A percentile compares a stretch with the other conserved stretches of the same genome.
phyloP scores from a whole-genome alignment of 2,888 invertebrate species.

The Craniophora ligustri region DNA sequence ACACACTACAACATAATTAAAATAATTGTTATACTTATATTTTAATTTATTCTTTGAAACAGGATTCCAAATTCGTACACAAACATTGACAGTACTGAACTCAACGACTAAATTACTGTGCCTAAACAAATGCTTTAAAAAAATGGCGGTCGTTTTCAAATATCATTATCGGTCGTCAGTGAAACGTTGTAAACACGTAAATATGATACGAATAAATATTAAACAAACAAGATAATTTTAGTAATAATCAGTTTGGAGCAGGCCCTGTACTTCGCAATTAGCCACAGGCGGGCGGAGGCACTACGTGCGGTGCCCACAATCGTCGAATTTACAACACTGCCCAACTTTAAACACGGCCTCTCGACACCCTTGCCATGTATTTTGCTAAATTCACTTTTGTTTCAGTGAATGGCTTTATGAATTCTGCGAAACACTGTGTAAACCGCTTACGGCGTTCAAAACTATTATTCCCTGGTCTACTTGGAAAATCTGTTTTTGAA shows the following conservation, averaged over 20 bases:
- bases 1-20: too few species aligned
- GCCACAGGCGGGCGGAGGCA: constrained; percentile 54
- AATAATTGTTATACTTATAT: too few species aligned
- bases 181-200: constrained; percentile 1
- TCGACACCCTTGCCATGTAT: constrained; percentile 29
- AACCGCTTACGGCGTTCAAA: constrained; percentile 37
- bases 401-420: constrained; percentile 38
- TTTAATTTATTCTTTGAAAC: neutral
- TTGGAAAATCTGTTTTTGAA: constrained; percentile 29
- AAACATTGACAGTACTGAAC: neutral
- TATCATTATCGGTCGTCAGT: neutral
- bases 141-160: neutral
- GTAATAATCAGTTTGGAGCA: constrained; percentile 63
- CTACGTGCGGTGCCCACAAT: constrained; percentile 42
- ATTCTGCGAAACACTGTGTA: constrained; percentile 37
- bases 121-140: constrained; percentile 13
- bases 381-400: constrained; percentile 53
- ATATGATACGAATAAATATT: constrained; percentile 21
- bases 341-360: constrained; percentile 48
- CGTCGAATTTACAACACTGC: constrained; percentile 34
- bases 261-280: constrained; percentile 60
- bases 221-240: constrained; percentile 54
- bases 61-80: neutral
- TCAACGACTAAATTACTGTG: neutral
- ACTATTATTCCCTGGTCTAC: constrained; percentile 23